Percentiles rank a stretch among this genome's conserved stretches.
Conservation (phyloP, 2,797 vertebrate genomes). For the Sebastiscus albofasciatus region DNA sequence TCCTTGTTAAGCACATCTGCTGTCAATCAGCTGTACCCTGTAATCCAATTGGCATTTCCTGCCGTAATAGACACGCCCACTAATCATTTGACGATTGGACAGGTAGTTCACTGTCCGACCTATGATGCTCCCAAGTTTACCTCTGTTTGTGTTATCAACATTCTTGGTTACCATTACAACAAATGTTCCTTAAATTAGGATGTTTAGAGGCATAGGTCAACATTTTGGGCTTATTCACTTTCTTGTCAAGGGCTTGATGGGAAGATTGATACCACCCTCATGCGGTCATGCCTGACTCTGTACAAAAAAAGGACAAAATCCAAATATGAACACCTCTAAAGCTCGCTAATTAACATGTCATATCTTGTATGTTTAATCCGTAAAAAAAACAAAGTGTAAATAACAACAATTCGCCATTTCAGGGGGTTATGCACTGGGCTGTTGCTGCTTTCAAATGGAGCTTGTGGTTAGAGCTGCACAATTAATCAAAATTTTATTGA, state of each 20-base stretch:
- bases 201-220: not conserved
- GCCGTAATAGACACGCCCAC: constrained; percentile 56
- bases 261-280: not conserved
- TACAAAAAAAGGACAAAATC: not conserved
- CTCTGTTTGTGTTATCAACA: constrained; percentile 23
- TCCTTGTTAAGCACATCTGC: constrained; percentile 84
- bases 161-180: constrained; percentile 38
- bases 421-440: not conserved
- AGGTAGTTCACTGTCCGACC: not conserved
- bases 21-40: constrained; percentile 79
- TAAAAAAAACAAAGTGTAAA: not conserved
- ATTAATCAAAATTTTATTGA: no score
- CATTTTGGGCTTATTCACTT: not conserved
- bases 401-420: not conserved
- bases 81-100: constrained; percentile 53
- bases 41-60: constrained; percentile 85
- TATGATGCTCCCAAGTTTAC: constrained; percentile 17
- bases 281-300: not conserved
- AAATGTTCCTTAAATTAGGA: constrained; percentile 19
- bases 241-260: not conserved
- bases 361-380: not conserved
- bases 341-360: not conserved
- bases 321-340: no score
- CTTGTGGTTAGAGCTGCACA: not conserved
- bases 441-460: not conserved